Evolutionary conservation across 2,113 vertebrate species (phyloP).

Genomic region (Raja brachyura): DNA sequence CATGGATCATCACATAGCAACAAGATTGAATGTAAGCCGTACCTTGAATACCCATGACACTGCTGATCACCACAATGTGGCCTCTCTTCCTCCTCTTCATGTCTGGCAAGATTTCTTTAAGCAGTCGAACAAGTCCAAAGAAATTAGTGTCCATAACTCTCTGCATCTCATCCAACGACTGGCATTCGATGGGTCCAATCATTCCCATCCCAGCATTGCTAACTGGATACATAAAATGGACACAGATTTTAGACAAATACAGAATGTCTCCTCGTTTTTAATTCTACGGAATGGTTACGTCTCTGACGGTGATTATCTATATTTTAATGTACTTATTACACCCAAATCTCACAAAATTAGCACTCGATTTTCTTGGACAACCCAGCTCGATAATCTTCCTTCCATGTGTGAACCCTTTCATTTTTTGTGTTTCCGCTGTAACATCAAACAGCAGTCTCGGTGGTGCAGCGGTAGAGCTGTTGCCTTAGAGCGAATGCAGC

Average conservation of each 20-base stretch:
- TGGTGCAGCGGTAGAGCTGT: too few species aligned
- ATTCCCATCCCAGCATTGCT: constrained; percentile 78
- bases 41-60: constrained; percentile 81
- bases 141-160: constrained; percentile 80
- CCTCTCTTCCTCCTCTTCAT: constrained; percentile 76
- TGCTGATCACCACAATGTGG: constrained; percentile 76
- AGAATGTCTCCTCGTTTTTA: neutral
- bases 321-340: neutral
- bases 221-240: constrained; percentile 53
- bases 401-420: too few species aligned
- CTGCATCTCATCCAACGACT: constrained; percentile 73
- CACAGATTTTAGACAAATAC: constrained; percentile 10
- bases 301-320: neutral
- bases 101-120: constrained; percentile 73
- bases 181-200: constrained; percentile 76
- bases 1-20: neutral
- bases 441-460: too few species aligned
- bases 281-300: neutral
- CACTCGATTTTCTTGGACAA: neutral
- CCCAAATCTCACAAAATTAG: neutral
- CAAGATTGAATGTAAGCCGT: neutral
- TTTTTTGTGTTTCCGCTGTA: too few species aligned
- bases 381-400: neutral
- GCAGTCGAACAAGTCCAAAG: constrained; percentile 70
- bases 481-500: too few species aligned